Percentiles rank a stretch among this genome's conserved stretches.
Conservation (phyloP, 2,888 invertebrate genomes). For the Lepidocyrtoides sp. region DNA sequence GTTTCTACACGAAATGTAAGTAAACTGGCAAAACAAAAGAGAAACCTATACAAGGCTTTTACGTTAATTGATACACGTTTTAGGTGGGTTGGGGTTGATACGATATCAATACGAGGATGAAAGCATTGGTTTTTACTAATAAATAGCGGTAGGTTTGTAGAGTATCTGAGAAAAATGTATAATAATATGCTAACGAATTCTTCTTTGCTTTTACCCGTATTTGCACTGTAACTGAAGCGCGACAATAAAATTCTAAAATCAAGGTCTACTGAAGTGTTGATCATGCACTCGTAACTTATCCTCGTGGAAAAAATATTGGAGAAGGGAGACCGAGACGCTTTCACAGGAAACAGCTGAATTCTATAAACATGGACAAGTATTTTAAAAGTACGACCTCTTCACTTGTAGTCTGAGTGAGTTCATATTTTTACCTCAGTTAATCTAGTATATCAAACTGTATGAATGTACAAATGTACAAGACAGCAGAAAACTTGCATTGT, state of each 20-base stretch:
- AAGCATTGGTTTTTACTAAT: background rate
- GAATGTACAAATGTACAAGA: background rate
- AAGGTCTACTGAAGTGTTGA: constrained; percentile 59
- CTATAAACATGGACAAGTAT: no score
- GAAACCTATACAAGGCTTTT: constrained; percentile 32
- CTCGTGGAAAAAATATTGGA: constrained; percentile 51
- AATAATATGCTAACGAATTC: constrained; percentile 46
- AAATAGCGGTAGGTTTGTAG: background rate
- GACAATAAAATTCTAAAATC: constrained; percentile 62
- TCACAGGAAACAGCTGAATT: no score
- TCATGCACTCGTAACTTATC: constrained; percentile 59
- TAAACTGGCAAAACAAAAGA: no score
- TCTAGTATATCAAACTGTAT: no score
- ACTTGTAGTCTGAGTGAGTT: background rate
- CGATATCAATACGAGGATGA: background rate
- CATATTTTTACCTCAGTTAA: background rate
- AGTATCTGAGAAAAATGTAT: background rate
- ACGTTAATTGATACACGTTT: constrained; percentile 27
- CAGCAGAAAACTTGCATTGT: no score
- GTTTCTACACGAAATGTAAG: no score
- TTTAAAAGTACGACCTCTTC: background rate
- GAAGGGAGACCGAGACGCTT: no score
- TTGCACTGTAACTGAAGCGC: constrained; percentile 43
- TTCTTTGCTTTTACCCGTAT: constrained; percentile 31
- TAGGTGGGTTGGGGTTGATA: background rate